These are phyloP conservation scores for Drosophila setifemur DNA, from an alignment of 1,140 invertebrate species.

Conservation along the genomic window DNA sequence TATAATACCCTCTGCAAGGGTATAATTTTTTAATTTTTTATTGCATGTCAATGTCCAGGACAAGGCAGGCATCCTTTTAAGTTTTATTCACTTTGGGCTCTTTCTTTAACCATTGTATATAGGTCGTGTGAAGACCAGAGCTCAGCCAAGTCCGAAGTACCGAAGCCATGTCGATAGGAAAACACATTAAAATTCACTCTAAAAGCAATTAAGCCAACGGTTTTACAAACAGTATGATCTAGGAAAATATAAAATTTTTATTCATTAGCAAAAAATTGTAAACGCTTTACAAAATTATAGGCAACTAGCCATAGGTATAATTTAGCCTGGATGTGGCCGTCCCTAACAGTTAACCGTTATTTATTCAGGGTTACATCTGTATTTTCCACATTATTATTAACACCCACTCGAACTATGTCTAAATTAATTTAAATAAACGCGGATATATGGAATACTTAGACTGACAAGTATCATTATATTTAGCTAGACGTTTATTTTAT, in stretches of 20 bases:
- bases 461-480: conserved; percentile 44
- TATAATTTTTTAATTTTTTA: too few relatives aligned
- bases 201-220: conserved; percentile 46
- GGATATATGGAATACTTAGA: conserved; percentile 40
- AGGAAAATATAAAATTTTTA: conserved; percentile 79
- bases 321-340: conserved; percentile 6
- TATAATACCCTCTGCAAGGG: too few relatives aligned
- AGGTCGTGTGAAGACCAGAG: conserved; percentile 46
- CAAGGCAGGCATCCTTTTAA: conserved; percentile 21
- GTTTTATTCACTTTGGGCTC: conserved; percentile 20
- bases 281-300: conserved; percentile 65
- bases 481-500: conserved; percentile 18
- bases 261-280: conserved; percentile 70
- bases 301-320: conserved; percentile 5
- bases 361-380: conserved; percentile 34
- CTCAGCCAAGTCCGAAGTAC: conserved; percentile 45
- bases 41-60: conserved; percentile 15
- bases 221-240: conserved; percentile 22
- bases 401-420: conserved; percentile 28
- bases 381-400: conserved; percentile 30
- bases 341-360: conserved; percentile 32
- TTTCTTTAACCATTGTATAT: conserved; percentile 26
- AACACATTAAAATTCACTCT: conserved; percentile 48
- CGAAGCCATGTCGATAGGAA: conserved; percentile 17
- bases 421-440: conserved; percentile 59